Base-by-base conservation (phyloP, 2,888 invertebrate genomes). In the Latrodectus hesperus region DNA sequence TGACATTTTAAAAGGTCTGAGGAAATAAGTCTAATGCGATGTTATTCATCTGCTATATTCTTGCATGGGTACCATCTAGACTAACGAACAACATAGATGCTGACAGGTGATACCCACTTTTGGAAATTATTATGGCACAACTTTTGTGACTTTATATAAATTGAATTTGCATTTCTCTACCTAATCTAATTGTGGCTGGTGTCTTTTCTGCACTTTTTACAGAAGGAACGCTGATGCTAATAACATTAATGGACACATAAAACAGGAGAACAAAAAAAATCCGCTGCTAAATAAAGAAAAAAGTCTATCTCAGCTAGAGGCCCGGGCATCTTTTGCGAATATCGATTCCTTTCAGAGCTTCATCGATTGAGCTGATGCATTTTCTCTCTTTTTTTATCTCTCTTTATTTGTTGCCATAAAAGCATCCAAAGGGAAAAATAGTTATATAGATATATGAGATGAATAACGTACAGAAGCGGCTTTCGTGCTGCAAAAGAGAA, bases 201-300 rank as follows among this genome's bases (percentile, higher is more conserved):
- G 4, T 38, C 38, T 38, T 38, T 38, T 38, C 38, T 38, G 38
- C 38, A 38, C 38, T 6, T 38, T 38, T 38, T 38, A 38, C 38
- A 38, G 38, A 38, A 38, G 2, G 6, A 6, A 38, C 55, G 73
- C 67, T 78, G 78, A 79, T 60, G 26, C 78, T 84, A 84, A 84
- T 84, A 84, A 84, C 78, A 78, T 84, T 84, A 79, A 84, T 84
- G 78, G 84, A 79, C 52, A 52, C 49, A 65, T 67, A 82, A 67
- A 73, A 26, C 14, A 73, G 26, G 52, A 22, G 60, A 74, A 74
- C n/a, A 76, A 76, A 75, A 38, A 75, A 76, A 65, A 76, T n/a
- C 51, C 53, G 68, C 67, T 6, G 38, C 51, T 53, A 67, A 77
- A 51, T 26, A 77, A 77, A 77, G 77, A 68, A 77, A 77, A 77